phyloP scores from a whole-genome alignment of 2,888 invertebrate species.

The Teleiodes luculella region DNA sequence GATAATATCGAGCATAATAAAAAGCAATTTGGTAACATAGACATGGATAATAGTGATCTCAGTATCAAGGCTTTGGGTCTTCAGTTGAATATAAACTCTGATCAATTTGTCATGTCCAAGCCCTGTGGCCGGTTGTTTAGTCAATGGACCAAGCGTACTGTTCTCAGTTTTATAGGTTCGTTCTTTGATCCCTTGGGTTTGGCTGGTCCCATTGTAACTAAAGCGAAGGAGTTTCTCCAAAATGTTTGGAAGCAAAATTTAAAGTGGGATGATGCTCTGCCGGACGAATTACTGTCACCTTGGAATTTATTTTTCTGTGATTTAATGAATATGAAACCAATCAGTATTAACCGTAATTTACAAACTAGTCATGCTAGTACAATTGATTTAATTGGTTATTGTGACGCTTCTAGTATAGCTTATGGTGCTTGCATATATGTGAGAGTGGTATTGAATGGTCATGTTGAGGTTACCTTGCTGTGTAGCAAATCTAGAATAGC shows the following conservation, averaged over 20 bases:
- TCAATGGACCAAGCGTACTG: conserved; percentile 20
- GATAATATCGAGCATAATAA: background rate
- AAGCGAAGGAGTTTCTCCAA: conserved; percentile 21
- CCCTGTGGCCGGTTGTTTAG: conserved; percentile 11
- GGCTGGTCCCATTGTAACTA: conserved; percentile 17
- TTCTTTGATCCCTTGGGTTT: conserved; percentile 24
- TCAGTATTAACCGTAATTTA: conserved; percentile 3
- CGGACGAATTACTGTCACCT: background rate
- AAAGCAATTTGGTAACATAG: too few relatives aligned
- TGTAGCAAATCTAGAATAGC: conserved; percentile 23
- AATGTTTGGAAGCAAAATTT: conserved; percentile 15
- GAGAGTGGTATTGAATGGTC: conserved; percentile 15
- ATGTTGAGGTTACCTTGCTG: conserved; percentile 13
- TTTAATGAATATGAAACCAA: conserved; percentile 14
- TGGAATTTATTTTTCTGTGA: conserved; percentile 15
- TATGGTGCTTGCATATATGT: conserved; percentile 22
- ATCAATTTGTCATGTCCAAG: conserved; percentile 11
- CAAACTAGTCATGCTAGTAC: background rate
- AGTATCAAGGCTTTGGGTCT: background rate
- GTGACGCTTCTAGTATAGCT: conserved; percentile 18
- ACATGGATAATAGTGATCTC: background rate
- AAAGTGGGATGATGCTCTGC: conserved; percentile 13
- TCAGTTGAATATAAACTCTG: background rate
- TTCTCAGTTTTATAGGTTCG: too few relatives aligned
- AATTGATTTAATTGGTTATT: conserved; percentile 20